Percentiles rank a stretch among this genome's conserved stretches.
phyloP scores from a whole-genome alignment of 2,888 invertebrate genomes.

The Lasioglossum morio region DNA sequence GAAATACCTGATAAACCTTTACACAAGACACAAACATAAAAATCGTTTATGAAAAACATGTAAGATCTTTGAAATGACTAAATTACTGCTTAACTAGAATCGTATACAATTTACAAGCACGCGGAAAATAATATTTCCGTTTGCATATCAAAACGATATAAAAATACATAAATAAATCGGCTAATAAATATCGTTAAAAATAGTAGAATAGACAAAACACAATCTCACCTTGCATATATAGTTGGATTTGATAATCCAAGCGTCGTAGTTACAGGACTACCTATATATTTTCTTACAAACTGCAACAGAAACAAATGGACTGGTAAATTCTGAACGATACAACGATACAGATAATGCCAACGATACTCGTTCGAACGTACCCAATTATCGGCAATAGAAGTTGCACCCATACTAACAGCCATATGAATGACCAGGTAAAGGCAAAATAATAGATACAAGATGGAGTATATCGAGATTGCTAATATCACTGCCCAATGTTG shows the following conservation, averaged over 20 bases:
- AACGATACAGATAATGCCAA: background rate
- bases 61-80: background rate
- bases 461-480: slow-evolving; percentile 86
- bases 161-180: slow-evolving; percentile 6
- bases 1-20: slow-evolving; percentile 7
- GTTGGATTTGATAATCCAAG: slow-evolving; percentile 86
- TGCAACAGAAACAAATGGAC: slow-evolving; percentile 75
- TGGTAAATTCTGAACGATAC: background rate
- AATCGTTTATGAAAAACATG: background rate
- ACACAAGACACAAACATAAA: background rate
- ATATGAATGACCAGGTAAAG: slow-evolving; percentile 91
- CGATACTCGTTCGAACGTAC: slow-evolving; percentile 81
- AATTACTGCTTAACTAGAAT: slow-evolving; percentile 11
- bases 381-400: slow-evolving; percentile 85
- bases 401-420: slow-evolving; percentile 88
- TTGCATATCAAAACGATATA: background rate
- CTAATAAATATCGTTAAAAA: background rate
- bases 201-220: background rate
- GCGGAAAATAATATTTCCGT: background rate
- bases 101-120: background rate
- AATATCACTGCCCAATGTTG: slow-evolving; percentile 84
- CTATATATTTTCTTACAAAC: slow-evolving; percentile 87
- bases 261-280: slow-evolving; percentile 85
- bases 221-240: slow-evolving; percentile 87
- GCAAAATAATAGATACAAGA: slow-evolving; percentile 90